Conservation (phyloP, 2,797 vertebrate genomes). For the Aratinga solstitialis region DNA sequence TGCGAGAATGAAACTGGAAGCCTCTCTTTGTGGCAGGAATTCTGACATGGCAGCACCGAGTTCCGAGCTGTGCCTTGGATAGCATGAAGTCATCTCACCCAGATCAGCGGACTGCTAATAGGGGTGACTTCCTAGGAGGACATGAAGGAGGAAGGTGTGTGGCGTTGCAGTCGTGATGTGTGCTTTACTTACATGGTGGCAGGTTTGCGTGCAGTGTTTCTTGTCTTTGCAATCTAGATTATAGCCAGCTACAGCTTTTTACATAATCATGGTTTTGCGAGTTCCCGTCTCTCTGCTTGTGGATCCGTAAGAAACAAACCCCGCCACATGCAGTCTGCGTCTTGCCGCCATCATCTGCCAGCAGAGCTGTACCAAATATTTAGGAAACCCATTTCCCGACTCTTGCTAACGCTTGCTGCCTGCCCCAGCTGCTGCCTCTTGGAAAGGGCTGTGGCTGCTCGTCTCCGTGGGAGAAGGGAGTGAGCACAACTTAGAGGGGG, state of each 20-base stretch:
- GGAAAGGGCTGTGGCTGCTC: background rate
- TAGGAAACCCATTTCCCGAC: conserved; percentile 28
- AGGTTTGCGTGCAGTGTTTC: background rate
- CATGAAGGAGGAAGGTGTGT: background rate
- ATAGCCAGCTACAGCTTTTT: background rate
- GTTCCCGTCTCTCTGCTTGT: background rate
- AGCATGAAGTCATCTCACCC: background rate
- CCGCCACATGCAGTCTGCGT: background rate
- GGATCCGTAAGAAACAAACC: background rate
- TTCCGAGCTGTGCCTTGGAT: background rate
- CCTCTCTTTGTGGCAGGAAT: conserved; percentile 12
- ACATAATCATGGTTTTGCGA: background rate
- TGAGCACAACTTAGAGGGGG: rapidly evolving
- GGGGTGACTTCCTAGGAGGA: background rate
- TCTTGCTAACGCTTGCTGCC: background rate
- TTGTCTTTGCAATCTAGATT: background rate
- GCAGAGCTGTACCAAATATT: conserved; percentile 11
- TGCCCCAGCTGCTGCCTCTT: conserved; percentile 2
- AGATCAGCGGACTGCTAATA: background rate
- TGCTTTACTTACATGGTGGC: background rate
- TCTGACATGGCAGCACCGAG: conserved; percentile 2
- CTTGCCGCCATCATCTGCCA: conserved; percentile 33
- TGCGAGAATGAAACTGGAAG: background rate
- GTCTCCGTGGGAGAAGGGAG: background rate
- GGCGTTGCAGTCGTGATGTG: rapidly evolving